Evolutionary conservation across 1,140 invertebrate genomes (phyloP).

Genomic region (Trachymyrmex cornetzi): DNA sequence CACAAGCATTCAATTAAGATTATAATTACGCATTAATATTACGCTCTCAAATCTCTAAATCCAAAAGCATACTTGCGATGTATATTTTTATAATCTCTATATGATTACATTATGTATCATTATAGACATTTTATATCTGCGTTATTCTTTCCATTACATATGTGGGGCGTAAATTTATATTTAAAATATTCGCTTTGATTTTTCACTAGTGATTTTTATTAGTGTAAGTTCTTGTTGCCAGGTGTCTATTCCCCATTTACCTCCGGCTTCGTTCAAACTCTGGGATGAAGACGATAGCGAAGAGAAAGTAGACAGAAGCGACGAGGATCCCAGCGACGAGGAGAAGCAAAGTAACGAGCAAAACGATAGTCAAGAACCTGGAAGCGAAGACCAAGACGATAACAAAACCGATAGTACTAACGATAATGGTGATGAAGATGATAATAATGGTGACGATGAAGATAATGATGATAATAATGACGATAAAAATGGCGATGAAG

Average conservation of each 20-base stretch:
- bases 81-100: neutral
- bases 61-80: neutral
- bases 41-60: neutral
- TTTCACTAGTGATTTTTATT: neutral
- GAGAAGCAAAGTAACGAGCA: conserved; percentile 62
- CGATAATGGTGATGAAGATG: neutral
- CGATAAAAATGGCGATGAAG: neutral
- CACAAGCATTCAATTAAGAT: neutral
- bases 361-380: conserved; percentile 44
- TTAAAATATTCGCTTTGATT: neutral
- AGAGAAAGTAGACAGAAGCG: neutral
- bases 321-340: conserved; percentile 58
- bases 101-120: neutral
- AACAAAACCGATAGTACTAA: neutral
- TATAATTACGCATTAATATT: neutral
- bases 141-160: neutral
- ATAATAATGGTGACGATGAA: neutral
- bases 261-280: neutral
- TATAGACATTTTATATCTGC: neutral
- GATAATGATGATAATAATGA: neutral
- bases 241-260: conserved; percentile 48
- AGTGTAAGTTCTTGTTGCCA: neutral
- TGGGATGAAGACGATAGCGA: neutral
- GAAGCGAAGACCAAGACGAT: conserved; percentile 7
- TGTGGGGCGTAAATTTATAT: neutral